A percentile compares a stretch with the other conserved stretches of the same genome.
These are phyloP conservation scores for Paramormyrops hopkinsi DNA, from an alignment of 2,797 vertebrate genomes.

Conservation along the genomic window DNA sequence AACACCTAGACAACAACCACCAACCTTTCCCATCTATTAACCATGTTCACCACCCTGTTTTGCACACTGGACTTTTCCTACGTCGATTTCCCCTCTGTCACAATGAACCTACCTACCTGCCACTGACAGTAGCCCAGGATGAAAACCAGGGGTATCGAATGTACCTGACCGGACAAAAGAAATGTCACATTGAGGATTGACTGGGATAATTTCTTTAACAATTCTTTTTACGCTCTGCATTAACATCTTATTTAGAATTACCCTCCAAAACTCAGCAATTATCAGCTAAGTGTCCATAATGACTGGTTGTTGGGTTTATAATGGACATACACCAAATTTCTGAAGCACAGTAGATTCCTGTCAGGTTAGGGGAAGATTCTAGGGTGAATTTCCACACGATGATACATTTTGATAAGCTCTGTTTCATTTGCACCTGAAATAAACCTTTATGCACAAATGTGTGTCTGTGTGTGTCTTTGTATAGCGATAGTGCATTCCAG, in stretches of 20 bases:
- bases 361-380: not conserved
- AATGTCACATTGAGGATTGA: not conserved
- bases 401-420: not conserved
- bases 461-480: constrained; percentile 13
- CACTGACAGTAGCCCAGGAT: not conserved
- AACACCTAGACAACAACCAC: not conserved
- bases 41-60: not conserved
- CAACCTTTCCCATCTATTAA: not conserved
- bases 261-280: constrained; percentile 8
- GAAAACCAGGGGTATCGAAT: not conserved
- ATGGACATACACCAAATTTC: not conserved
- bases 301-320: not conserved
- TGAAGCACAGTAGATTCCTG: not conserved
- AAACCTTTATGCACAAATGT: constrained; percentile 31
- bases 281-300: not conserved
- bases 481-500: constrained; percentile 11
- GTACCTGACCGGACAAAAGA: not conserved
- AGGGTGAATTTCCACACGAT: not conserved
- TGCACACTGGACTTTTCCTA: not conserved
- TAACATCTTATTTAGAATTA: constrained; percentile 59
- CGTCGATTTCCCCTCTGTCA: not conserved
- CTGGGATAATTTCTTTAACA: constrained; percentile 54
- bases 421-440: not conserved
- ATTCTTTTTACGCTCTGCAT: constrained; percentile 34
- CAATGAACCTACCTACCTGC: not conserved